A percentile compares a stretch with the other conserved stretches of the same genome.
phyloP scores from a whole-genome alignment of 2,797 vertebrate species.

The Karalla daura region DNA sequence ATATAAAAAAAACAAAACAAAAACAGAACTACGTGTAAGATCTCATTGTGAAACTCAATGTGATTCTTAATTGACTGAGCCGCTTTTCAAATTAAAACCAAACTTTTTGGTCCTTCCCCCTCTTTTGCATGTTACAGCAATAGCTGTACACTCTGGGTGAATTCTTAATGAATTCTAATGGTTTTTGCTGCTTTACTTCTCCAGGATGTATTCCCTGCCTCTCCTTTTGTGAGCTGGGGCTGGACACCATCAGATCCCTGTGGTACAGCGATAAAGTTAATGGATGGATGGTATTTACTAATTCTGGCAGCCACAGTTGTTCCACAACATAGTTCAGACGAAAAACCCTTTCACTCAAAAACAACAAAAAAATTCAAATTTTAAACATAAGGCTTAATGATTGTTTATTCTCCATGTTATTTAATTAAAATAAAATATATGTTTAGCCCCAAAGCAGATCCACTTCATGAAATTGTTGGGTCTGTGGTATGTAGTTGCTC shows the following conservation, averaged over 20 bases:
- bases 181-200: neutral
- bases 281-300: no score
- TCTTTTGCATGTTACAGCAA: neutral
- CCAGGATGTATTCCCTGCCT: no score
- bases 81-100: neutral
- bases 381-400: no score
- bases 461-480: neutral
- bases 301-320: no score
- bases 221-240: no score
- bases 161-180: neutral
- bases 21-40: slow-evolving; percentile 10
- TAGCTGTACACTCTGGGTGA: no score
- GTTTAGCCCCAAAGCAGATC: neutral
- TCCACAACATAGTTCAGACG: no score
- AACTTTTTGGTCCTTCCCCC: neutral
- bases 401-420: neutral
- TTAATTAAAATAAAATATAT: neutral
- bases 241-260: no score
- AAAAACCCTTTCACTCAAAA: no score
- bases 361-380: no score
- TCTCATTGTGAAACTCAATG: neutral
- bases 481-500: neutral
- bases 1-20: no score
- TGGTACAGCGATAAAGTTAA: no score
- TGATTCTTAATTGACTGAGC: slow-evolving; percentile 11